These are phyloP conservation scores for Diglossa brunneiventris DNA, from an alignment of 2,113 vertebrate genomes.

Conservation along the genomic window DNA sequence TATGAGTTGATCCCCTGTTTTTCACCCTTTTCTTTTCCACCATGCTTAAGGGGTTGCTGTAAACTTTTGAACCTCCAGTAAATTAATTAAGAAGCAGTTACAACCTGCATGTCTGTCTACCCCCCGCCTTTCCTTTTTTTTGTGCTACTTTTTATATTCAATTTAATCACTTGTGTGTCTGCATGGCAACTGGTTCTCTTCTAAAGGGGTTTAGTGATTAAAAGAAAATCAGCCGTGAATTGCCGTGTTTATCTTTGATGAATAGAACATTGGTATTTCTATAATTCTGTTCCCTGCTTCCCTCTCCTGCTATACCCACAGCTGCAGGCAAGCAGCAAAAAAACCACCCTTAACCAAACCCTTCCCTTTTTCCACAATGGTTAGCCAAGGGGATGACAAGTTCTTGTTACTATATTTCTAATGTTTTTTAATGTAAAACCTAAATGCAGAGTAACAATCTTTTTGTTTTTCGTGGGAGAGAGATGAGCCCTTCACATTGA, in stretches of 20 bases:
- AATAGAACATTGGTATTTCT: background rate
- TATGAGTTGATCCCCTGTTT: fast-evolving
- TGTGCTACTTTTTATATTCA: background rate
- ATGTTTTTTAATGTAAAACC: background rate
- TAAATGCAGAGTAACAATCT: background rate
- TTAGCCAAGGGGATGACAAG: background rate
- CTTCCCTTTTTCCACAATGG: background rate
- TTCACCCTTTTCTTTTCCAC: background rate
- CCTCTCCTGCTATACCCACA: background rate
- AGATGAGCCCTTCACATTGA: background rate
- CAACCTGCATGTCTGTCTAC: fast-evolving
- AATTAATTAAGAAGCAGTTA: background rate
- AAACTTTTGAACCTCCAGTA: background rate
- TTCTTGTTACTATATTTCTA: background rate
- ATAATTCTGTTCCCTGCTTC: background rate
- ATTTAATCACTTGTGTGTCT: background rate
- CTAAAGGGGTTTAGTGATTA: background rate
- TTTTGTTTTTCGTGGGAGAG: background rate
- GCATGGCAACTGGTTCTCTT: background rate
- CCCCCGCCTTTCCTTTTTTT: background rate
- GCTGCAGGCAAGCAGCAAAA: background rate
- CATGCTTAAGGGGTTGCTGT: background rate
- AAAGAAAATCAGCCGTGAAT: background rate
- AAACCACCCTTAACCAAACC: background rate
- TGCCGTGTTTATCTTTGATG: background rate